Evolutionary conservation across 1,140 invertebrate species (phyloP).

Genomic region (Heliconius himera): DNA sequence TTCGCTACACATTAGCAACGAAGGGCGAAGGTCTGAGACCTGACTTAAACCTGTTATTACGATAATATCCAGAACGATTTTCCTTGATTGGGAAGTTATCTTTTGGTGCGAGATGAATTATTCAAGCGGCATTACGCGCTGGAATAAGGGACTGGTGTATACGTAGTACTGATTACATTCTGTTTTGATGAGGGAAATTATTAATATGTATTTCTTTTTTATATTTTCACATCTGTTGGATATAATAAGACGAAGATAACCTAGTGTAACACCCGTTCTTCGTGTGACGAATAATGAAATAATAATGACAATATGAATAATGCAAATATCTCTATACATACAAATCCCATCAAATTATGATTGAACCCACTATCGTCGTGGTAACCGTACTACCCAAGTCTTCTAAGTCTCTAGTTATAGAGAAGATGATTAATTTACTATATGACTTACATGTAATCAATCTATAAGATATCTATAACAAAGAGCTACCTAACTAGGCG

Average conservation of each 20-base stretch:
- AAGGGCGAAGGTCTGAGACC: not conserved
- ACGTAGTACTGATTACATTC: slow-evolving; percentile 32
- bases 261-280: too few species aligned
- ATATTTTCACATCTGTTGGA: too few species aligned
- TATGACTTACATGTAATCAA: slow-evolving; percentile 23
- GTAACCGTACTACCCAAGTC: too few species aligned
- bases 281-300: too few species aligned
- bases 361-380: too few species aligned
- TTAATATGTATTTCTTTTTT: not conserved
- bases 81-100: slow-evolving; percentile 40
- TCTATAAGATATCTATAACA: slow-evolving; percentile 18
- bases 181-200: slow-evolving; percentile 8
- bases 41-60: slow-evolving; percentile 21
- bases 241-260: too few species aligned
- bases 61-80: slow-evolving; percentile 35
- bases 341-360: too few species aligned
- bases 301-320: too few species aligned
- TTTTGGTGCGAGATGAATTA: slow-evolving; percentile 41
- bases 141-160: slow-evolving; percentile 24
- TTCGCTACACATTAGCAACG: not conserved
- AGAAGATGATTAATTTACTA: not conserved
- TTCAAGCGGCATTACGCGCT: slow-evolving; percentile 34
- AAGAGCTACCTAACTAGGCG: slow-evolving; percentile 26
- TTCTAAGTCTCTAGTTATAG: not conserved
- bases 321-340: too few species aligned